Base-by-base conservation (phyloP, 2,888 invertebrate species). In the Meliscaeva auricollis region DNA sequence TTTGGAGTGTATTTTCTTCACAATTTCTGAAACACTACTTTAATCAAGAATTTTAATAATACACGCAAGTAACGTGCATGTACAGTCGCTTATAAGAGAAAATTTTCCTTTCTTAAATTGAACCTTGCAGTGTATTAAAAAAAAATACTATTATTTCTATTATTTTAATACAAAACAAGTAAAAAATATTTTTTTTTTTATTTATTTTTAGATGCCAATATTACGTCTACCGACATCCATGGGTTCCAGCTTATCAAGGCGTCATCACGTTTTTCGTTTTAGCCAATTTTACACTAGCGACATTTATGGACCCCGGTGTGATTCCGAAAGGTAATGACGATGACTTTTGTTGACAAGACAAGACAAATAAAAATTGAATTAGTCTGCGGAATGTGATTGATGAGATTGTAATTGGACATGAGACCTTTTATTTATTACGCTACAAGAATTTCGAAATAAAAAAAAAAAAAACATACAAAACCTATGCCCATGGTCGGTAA, bases 271-370 rank as follows among this genome's bases (percentile, higher is more conserved):
- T 99, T 93, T 98, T 99, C 94, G 99, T 99, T 90, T 94, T 99
- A 93, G 97, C 98, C 93, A 99, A 99, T 94, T 98, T 99, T 93
- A 97, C 98, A 89, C 94, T 99, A 93, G 99, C 99, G 89, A 99
- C 99, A 90, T 98, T 99, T 93, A 99, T 99, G 98, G 99, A 99
- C 93, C 99, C 99, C 91, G 99, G 99, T 90, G 96, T 98, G 88
- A 98, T 99, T 94, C 98, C 98, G 91, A 98, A 97, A 96, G 98
- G 98, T 98, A 93, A 90, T 89, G 76, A 68, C 44, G 46, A n/a
- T 32, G 50, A 26, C 41, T 60, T 64, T 66, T 48, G 30, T 52
- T 15, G 64, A n/a, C 26, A 22, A 46, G 20, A n/a, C 13, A 50
- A 15, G 20, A 48, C 22, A 32, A 41, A 62, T 64, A 62, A 48